Conservation (phyloP, 2,888 invertebrate genomes). For the Euproctis similis region DNA sequence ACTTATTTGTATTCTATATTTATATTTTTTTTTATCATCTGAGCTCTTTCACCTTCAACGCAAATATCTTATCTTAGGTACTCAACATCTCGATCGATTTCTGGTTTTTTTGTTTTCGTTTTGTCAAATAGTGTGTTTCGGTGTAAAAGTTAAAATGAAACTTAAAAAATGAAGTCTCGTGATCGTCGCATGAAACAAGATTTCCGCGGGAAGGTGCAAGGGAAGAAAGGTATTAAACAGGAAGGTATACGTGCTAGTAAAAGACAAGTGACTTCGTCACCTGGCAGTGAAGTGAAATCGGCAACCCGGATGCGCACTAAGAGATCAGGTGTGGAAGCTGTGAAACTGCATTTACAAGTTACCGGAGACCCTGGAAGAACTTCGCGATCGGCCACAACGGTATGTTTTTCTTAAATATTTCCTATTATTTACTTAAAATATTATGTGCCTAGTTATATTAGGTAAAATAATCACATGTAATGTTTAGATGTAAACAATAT, state of each 20-base stretch:
- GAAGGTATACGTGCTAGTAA: conserved; percentile 27
- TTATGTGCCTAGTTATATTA: too few species aligned
- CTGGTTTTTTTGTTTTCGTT: too few species aligned
- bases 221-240: conserved; percentile 29
- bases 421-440: too few species aligned
- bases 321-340: conserved; percentile 63
- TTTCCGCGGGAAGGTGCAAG: conserved; percentile 26
- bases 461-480: too few species aligned
- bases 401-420: too few species aligned
- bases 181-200: conserved; percentile 42
- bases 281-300: conserved; percentile 21
- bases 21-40: too few species aligned
- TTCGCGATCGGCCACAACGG: conserved; percentile 64
- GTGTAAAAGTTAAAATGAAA: conserved; percentile 27
- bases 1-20: conserved; percentile 43
- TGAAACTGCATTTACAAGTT: conserved; percentile 54
- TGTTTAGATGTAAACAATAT: too few species aligned
- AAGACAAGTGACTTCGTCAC: conserved; percentile 16
- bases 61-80: conserved; percentile 61
- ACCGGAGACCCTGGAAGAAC: conserved; percentile 64
- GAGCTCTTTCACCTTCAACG: conserved; percentile 51
- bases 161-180: conserved; percentile 49
- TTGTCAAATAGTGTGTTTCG: conserved; percentile 25
- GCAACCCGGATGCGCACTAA: conserved; percentile 37
- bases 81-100: conserved; percentile 37